phyloP scores from a whole-genome alignment of 1,140 invertebrate species.

The Lethocerus indicus region DNA sequence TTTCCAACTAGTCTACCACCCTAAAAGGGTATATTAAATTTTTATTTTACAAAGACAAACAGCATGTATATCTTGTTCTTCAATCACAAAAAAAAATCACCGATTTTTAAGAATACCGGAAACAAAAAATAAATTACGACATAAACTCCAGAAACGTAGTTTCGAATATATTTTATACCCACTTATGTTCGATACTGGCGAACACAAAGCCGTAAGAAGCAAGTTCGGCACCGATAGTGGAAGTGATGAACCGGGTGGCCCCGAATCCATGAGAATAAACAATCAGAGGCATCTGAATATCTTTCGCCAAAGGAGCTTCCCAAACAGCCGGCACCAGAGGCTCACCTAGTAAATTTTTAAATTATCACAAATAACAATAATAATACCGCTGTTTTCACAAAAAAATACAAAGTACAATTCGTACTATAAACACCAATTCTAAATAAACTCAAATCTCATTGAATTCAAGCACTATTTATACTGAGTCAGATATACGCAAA shows the following conservation, averaged over 20 bases:
- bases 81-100: too few relatives aligned
- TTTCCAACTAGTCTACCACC: too few relatives aligned
- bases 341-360: conserved; percentile 21
- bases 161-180: neutral
- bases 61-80: too few relatives aligned
- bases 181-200: conserved; percentile 44
- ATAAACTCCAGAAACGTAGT: neutral
- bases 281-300: conserved; percentile 34
- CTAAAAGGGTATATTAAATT: too few relatives aligned
- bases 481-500: neutral
- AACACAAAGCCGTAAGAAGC: conserved; percentile 49
- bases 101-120: too few relatives aligned
- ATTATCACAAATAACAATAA: conserved; percentile 8
- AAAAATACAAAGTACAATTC: conserved; percentile 13
- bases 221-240: conserved; percentile 36
- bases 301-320: conserved; percentile 24
- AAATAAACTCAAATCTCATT: neutral
- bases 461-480: neutral
- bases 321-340: conserved; percentile 35
- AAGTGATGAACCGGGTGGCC: conserved; percentile 39
- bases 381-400: conserved; percentile 22
- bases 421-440: neutral
- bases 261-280: conserved; percentile 50
- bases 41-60: too few relatives aligned
- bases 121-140: neutral